A percentile compares a stretch with the other conserved stretches of the same genome.
Conservation (phyloP, 2,113 vertebrate species). For the Pollimyrus isidori region DNA sequence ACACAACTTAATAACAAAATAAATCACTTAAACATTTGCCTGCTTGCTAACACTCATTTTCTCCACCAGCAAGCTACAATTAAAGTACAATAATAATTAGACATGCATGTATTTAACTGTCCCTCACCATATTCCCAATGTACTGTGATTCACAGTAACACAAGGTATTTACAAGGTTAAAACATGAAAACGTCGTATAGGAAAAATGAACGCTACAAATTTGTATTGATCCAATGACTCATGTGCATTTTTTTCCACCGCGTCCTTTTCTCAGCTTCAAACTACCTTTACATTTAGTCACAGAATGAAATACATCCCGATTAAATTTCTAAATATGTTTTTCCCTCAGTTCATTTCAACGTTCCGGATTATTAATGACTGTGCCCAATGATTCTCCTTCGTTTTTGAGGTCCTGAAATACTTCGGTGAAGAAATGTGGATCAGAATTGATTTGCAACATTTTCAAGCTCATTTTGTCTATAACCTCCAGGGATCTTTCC, state of each 20-base stretch:
- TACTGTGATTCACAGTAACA: slow-evolving; percentile 48
- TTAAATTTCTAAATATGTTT: neutral
- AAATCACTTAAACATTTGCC: neutral
- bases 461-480: slow-evolving; percentile 75
- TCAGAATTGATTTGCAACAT: slow-evolving; percentile 86
- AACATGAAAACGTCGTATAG: slow-evolving; percentile 31
- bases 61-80: slow-evolving; percentile 8
- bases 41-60: neutral
- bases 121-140: slow-evolving; percentile 21
- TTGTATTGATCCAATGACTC: slow-evolving; percentile 24
- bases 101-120: slow-evolving; percentile 43
- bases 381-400: slow-evolving; percentile 67
- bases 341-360: slow-evolving; percentile 48
- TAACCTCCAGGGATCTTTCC: slow-evolving; percentile 80
- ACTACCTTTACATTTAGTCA: slow-evolving; percentile 27
- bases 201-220: slow-evolving; percentile 23
- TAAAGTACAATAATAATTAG: slow-evolving; percentile 38
- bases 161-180: slow-evolving; percentile 37
- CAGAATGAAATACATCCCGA: slow-evolving; percentile 18
- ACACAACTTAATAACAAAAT: slow-evolving; percentile 27
- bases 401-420: slow-evolving; percentile 88
- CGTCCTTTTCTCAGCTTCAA: slow-evolving; percentile 30
- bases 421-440: slow-evolving; percentile 86
- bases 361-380: slow-evolving; percentile 77
- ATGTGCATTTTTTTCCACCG: slow-evolving; percentile 15